Conservation (phyloP, 1,140 invertebrate genomes). For the Andrena cerasifolii region DNA sequence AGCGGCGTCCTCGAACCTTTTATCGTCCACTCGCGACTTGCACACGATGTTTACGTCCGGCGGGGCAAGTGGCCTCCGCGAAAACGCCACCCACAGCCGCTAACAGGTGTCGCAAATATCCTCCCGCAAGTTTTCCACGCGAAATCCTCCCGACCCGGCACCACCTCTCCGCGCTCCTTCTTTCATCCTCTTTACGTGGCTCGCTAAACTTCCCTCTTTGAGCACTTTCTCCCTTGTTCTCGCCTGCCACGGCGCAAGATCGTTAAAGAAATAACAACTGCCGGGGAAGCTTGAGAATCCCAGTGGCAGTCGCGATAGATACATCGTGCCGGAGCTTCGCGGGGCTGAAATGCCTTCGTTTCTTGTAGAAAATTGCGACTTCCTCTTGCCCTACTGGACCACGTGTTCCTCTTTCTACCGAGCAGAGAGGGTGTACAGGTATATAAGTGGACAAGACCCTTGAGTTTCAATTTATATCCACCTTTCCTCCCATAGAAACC, state of each 20-base stretch:
- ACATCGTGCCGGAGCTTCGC: not conserved
- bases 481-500: too few relatives aligned
- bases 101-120: constrained; percentile 5
- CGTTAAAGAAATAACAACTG: not conserved
- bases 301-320: not conserved
- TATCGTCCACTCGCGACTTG: not conserved
- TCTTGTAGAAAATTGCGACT: too few relatives aligned
- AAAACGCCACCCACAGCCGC: not conserved
- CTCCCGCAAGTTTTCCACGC: not conserved
- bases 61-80: not conserved
- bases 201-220: not conserved
- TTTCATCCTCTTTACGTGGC: not conserved
- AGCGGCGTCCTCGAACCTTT: not conserved
- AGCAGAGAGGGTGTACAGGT: too few relatives aligned
- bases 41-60: not conserved
- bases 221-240: not conserved
- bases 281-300: not conserved
- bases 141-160: not conserved
- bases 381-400: too few relatives aligned
- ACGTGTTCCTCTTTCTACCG: too few relatives aligned
- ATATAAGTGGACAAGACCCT: too few relatives aligned
- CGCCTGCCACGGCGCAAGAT: not conserved
- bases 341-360: too few relatives aligned
- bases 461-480: too few relatives aligned
- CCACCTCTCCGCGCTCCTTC: not conserved